phyloP scores from a whole-genome alignment of 2,113 vertebrate species.

The Crypturellus undulatus region DNA sequence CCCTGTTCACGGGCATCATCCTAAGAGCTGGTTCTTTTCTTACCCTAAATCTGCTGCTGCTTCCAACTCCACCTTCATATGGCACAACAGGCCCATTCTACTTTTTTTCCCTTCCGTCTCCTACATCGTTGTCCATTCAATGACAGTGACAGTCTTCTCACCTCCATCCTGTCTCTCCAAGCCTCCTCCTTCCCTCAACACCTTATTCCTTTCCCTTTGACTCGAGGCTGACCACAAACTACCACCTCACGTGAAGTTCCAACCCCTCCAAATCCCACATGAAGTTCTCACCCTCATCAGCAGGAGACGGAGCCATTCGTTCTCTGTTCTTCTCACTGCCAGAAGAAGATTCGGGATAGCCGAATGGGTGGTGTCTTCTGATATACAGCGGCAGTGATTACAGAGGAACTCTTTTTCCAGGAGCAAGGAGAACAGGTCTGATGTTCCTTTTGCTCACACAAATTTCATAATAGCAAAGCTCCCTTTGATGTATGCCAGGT shows the following conservation, averaged over 20 bases:
- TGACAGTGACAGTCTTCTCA: neutral
- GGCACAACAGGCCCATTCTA: neutral
- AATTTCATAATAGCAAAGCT: neutral
- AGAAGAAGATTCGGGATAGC: neutral
- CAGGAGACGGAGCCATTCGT: neutral
- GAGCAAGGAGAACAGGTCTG: neutral
- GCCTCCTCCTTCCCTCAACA: neutral
- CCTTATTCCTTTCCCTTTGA: neutral
- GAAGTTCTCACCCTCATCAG: neutral
- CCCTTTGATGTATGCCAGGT: neutral
- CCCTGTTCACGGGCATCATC: neutral
- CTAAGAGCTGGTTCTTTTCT: neutral
- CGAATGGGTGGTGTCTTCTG: neutral
- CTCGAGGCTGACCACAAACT: rapidly evolving
- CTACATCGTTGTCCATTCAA: rapidly evolving
- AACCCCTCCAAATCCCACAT: neutral
- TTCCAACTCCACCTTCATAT: neutral
- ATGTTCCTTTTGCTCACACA: neutral
- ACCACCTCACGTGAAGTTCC: no score
- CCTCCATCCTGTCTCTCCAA: neutral
- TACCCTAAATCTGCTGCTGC: no score
- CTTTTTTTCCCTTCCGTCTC: neutral
- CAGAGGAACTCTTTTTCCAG: neutral
- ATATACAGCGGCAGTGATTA: rapidly evolving
- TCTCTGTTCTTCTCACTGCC: neutral